Evolutionary conservation across 2,888 invertebrate genomes (phyloP), one percentile per base, ranked within the genome.

Genomic region (Epirrhoe tristata): DNA sequence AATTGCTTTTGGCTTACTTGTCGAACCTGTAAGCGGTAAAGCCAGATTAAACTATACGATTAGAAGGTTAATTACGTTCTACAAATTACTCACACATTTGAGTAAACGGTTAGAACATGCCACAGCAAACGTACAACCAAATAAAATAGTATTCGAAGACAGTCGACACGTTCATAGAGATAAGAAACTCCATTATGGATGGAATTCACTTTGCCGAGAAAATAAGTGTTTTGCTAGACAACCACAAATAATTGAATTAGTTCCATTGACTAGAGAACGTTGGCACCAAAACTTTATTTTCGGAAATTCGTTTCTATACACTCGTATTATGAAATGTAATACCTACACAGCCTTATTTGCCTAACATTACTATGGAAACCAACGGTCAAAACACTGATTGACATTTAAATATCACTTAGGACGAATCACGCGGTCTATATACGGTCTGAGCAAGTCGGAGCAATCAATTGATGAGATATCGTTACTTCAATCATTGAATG

Each of bases 61-160:
- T n/a, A 71, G 72, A 80, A 80, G 80, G 80, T 77, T 72, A 76
- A 64, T 64, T 64, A 69, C 68, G 6, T 48, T 76, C 67, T 71
- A 71, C 62, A 61, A 73, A 74, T 75, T 74, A 69, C 59, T 61
- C 57, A 64, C 70, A 60, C 14, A 57, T 66, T 70, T 59, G 67
- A 69, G 54, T 70, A 68, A 76, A 80, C 74, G 69, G 63, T 66
- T 69, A 70, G 61, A 63, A 68, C 78, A 78, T 75, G 77, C 77
- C 34, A 66, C 50, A 46, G 10, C 58, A 58, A 53, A 63, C 24
- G 31, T 17, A 50, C 12, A 34, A 14, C 7, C 31, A 57, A 12
- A 56, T n/a, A n/a, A 4, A 16, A 56, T 8, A 56, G 43, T 46
- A 48, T 48, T 14, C 39, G 12, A 2, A 3, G 14, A 48, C 7